These are phyloP conservation scores for Embidobia sp. DNA, from an alignment of 2,888 invertebrate genomes.

Conservation along the genomic window DNA sequence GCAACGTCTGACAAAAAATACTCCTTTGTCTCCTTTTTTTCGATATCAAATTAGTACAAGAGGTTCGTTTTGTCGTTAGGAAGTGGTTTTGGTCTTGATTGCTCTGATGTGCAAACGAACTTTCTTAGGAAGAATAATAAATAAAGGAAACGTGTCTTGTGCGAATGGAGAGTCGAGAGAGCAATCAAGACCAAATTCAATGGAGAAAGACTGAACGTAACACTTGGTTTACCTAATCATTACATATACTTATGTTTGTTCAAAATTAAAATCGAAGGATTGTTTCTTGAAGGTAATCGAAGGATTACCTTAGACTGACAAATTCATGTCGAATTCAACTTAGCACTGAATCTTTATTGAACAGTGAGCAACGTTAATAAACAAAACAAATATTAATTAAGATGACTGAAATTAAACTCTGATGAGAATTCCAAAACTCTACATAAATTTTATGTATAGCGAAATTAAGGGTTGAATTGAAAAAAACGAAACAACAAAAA, in stretches of 20 bases:
- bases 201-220: slow-evolving; percentile 4
- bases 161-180: not conserved
- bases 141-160: slow-evolving; percentile 2
- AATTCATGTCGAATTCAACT: too few relatives aligned
- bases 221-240: slow-evolving; percentile 13
- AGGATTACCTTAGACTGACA: too few relatives aligned
- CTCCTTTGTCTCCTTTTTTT: slow-evolving; percentile 16
- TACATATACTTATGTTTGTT: not conserved
- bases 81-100: slow-evolving; percentile 1
- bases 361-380: too few relatives aligned
- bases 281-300: too few relatives aligned
- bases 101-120: not conserved
- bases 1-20: slow-evolving; percentile 41
- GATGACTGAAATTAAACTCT: too few relatives aligned
- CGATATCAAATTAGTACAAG: slow-evolving; percentile 35
- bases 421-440: too few relatives aligned
- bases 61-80: slow-evolving; percentile 21
- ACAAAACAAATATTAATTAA: too few relatives aligned
- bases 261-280: not conserved
- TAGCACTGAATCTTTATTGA: too few relatives aligned
- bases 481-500: too few relatives aligned
- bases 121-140: slow-evolving; percentile 6
- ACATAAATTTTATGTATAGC: too few relatives aligned
- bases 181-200: slow-evolving; percentile 5
- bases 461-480: too few relatives aligned